A percentile compares a stretch with the other conserved stretches of the same genome.
These are phyloP conservation scores for Todus mexicanus DNA, from an alignment of 2,797 vertebrate genomes.

Conservation along the genomic window DNA sequence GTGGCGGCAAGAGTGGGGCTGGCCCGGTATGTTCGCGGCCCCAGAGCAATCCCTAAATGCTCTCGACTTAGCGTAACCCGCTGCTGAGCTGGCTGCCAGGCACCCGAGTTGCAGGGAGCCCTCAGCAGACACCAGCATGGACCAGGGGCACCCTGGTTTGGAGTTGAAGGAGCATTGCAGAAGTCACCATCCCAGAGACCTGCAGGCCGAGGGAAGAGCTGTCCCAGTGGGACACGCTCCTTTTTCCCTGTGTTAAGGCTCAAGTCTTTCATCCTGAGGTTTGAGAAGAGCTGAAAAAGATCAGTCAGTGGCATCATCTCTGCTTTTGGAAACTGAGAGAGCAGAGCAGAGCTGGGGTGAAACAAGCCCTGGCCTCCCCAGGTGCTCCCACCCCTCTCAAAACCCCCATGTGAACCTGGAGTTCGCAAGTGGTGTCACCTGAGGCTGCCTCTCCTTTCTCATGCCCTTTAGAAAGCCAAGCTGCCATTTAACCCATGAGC, in stretches of 20 bases:
- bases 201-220: background rate
- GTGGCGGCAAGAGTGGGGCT: accelerated
- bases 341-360: background rate
- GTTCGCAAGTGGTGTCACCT: background rate
- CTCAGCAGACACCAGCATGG: accelerated
- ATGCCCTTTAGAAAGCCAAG: background rate
- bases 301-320: background rate
- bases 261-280: background rate
- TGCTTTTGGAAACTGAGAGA: background rate
- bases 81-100: background rate
- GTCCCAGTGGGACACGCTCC: background rate
- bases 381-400: background rate
- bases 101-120: background rate
- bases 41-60: background rate
- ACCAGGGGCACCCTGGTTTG: background rate
- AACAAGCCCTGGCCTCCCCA: background rate
- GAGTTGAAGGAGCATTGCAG: accelerated
- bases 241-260: background rate
- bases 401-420: background rate
- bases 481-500: accelerated
- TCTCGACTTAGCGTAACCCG: background rate
- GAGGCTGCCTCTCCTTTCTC: accelerated
- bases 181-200: background rate
- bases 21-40: accelerated
- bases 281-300: slow-evolving; percentile 9